Base-by-base conservation (phyloP, 2,113 vertebrate genomes). In the Bombycilla garrulus region DNA sequence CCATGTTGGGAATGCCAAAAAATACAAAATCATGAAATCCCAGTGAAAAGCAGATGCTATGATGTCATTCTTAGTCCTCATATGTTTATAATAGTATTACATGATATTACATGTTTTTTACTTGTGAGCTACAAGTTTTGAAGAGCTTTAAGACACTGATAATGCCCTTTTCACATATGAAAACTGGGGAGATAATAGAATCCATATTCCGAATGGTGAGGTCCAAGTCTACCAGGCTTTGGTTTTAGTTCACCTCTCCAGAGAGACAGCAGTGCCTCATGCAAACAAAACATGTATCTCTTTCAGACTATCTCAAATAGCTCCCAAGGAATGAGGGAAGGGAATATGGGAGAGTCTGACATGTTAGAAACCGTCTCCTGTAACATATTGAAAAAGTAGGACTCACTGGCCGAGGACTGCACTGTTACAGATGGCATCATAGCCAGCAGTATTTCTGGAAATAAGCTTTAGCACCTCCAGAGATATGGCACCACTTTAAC, bases 391-490 rank as follows among this genome's bases (percentile, higher is more conserved):
- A 61, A 81, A 45, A 85, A 87, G 22, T 24, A 62, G 80, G 42
- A 45, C 76, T 94, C 28, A 12, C 50, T 85, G 86, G 85, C 62
- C 71, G 56, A 72, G 78, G 64, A 33, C 66, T 70, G 26, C n/a
- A 6, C 47, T 84, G 53, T 65, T 83, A 72, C 79, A 95, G 79
- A 88, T 92, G 89, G 88, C 70, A 83, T 71, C 76, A 10, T 44
- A 61, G 90, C 88, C 93, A 78, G 16, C 54, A 89, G 44, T 35
- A 5, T 31, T 71, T 91, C 88, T 94, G 86, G 73, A 93, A 92
- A 95, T 89, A 61, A 85, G n/a, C 65, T 91, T 88, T 90, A 90
- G 64, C 72, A 64, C 72, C 42, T 92, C 40, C 69, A 53, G 66
- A 66, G 79, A 76, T 62, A 70, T 10, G 60, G 54, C 79, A 78